These are phyloP conservation scores for Austrofundulus limnaeus DNA, from an alignment of 2,113 vertebrate species.

Conservation along the genomic window DNA sequence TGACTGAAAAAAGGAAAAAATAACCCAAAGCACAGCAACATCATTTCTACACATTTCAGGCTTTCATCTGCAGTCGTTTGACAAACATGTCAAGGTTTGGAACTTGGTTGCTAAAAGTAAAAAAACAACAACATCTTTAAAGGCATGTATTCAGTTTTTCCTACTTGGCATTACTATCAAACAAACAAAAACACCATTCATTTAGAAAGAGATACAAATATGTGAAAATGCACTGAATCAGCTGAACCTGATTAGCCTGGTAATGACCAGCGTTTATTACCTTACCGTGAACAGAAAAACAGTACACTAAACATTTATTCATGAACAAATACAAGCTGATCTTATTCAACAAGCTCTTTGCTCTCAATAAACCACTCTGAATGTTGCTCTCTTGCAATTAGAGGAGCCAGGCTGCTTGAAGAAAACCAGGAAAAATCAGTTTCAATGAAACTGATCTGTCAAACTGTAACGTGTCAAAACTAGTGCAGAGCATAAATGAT, in stretches of 20 bases:
- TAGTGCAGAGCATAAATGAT: no score
- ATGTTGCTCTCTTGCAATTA: neutral
- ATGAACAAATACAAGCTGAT: neutral
- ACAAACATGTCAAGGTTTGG: neutral
- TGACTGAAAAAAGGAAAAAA: neutral
- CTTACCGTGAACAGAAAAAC: neutral
- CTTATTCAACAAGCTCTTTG: neutral
- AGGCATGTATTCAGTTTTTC: neutral
- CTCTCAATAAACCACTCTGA: neutral
- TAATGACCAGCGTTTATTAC: neutral
- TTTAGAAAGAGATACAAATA: neutral
- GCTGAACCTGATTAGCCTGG: neutral
- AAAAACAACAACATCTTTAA: conserved; percentile 1
- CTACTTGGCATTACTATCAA: neutral
- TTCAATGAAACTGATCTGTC: no score
- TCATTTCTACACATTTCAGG: neutral
- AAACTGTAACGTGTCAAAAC: no score
- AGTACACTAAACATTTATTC: neutral
- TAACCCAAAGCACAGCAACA: neutral
- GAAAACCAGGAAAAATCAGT: no score
- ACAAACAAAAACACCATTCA: neutral
- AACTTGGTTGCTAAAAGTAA: neutral
- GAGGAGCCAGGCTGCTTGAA: no score
- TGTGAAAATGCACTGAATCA: neutral
- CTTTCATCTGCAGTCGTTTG: neutral